phyloP scores from a whole-genome alignment of 2,113 vertebrate species.

The Acanthochromis polyacanthus region DNA sequence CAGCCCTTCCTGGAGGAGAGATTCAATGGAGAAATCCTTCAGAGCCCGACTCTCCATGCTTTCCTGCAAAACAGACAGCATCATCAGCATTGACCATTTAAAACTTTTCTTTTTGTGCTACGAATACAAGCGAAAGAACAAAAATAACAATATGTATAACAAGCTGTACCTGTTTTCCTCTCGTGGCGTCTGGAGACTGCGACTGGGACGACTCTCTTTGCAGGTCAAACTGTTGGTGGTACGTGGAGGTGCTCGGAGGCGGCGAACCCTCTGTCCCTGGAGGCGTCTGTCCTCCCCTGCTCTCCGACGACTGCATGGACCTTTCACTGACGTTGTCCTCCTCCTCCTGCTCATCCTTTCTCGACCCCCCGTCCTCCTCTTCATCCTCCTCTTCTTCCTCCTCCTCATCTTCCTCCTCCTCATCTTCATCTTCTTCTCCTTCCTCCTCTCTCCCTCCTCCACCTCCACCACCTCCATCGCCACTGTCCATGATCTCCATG shows the following conservation, averaged over 20 bases:
- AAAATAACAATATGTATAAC: neutral
- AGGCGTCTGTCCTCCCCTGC: constrained; percentile 77
- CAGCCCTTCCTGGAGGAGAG: constrained; percentile 93
- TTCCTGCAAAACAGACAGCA: constrained; percentile 65
- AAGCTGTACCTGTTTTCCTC: constrained; percentile 72
- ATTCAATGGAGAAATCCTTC: constrained; percentile 97
- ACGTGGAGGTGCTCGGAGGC: constrained; percentile 87
- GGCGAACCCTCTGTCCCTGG: constrained; percentile 52
- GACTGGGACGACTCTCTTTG: constrained; percentile 74
- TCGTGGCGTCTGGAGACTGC: constrained; percentile 63
- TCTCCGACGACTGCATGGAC: constrained; percentile 72
- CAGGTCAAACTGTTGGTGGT: constrained; percentile 83
- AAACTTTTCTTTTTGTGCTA: neutral
- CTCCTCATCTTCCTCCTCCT: constrained; percentile 87
- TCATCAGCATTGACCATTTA: neutral
- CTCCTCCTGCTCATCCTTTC: constrained; percentile 87
- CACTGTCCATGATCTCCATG: constrained; percentile 95
- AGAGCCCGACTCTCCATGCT: constrained; percentile 83
- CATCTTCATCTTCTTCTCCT: constrained; percentile 86
- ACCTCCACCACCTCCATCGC: constrained; percentile 82
- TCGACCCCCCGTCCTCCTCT: constrained; percentile 83
- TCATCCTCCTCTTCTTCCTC: constrained; percentile 79
- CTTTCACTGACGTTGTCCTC: constrained; percentile 88
- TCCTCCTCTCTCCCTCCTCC: constrained; percentile 83
- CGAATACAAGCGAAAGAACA: neutral